Conservation (phyloP, 2,888 invertebrate genomes). For the Tetheella fluctuosa region DNA sequence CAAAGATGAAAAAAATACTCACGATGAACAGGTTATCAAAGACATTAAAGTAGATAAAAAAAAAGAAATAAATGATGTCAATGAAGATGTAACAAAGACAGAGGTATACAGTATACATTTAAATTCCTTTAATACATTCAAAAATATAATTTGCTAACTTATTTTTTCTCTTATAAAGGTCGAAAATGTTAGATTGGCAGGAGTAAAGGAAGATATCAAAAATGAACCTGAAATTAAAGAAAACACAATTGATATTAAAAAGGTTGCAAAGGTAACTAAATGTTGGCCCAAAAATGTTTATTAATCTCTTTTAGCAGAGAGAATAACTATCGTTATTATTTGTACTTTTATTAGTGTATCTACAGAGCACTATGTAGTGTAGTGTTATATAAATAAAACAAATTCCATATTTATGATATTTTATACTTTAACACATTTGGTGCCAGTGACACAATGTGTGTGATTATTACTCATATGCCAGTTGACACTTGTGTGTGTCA, state of each 20-base stretch:
- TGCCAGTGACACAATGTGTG: no score
- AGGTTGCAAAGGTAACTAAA: not conserved
- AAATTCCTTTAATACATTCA: no score
- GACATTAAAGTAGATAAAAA: not conserved
- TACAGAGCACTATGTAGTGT: no score
- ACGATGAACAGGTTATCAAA: not conserved
- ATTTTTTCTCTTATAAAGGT: not conserved
- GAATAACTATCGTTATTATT: no score
- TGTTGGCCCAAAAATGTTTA: not conserved
- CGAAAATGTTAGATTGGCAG: not conserved
- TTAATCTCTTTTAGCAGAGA: no score
- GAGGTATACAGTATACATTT: not conserved
- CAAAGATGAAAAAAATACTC: constrained; percentile 16
- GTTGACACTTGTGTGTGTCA: no score
- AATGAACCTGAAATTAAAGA: not conserved
- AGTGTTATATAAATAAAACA: no score
- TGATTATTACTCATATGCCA: no score
- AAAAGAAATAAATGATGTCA: not conserved
- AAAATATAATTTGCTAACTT: not conserved
- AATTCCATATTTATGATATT: no score
- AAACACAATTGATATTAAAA: not conserved
- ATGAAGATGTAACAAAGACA: not conserved
- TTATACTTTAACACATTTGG: no score
- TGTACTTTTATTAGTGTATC: no score
- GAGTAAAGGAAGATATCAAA: not conserved